A percentile compares a stretch with the other conserved stretches of the same genome.
Evolutionary conservation across 1,140 invertebrate genomes (phyloP).

Genomic region (Asobara japonica): DNA sequence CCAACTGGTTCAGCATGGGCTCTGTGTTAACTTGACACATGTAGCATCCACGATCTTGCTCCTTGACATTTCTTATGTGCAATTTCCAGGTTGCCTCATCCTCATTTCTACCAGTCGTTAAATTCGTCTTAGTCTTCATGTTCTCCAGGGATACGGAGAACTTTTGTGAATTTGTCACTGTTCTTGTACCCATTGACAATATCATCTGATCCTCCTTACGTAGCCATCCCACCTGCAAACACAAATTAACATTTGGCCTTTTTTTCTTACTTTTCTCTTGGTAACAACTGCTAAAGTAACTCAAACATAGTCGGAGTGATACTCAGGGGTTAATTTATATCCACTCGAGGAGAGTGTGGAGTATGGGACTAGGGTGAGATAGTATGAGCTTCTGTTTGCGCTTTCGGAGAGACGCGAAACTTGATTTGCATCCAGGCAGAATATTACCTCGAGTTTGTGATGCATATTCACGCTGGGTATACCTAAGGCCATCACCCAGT

Average conservation of each 20-base stretch:
- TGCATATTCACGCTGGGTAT: slow-evolving; percentile 35
- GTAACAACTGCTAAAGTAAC: neutral
- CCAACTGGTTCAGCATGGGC: slow-evolving; percentile 87
- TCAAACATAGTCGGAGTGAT: neutral
- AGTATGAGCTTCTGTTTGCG: slow-evolving; percentile 4
- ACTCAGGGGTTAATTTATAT: slow-evolving; percentile 5
- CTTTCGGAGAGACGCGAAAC: slow-evolving; percentile 24
- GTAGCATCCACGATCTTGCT: slow-evolving; percentile 73
- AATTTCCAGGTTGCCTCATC: slow-evolving; percentile 65
- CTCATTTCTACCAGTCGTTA: slow-evolving; percentile 46
- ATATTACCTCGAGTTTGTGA: slow-evolving; percentile 32
- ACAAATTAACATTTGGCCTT: slow-evolving; percentile 5
- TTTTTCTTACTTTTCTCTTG: neutral
- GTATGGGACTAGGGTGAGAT: neutral
- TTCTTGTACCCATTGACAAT: slow-evolving; percentile 68
- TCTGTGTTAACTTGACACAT: slow-evolving; percentile 91
- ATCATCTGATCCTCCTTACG: slow-evolving; percentile 70
- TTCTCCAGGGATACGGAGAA: slow-evolving; percentile 67
- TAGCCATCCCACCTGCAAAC: slow-evolving; percentile 70
- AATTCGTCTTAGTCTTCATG: slow-evolving; percentile 46
- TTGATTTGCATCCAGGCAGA: slow-evolving; percentile 37
- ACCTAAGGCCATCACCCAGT: slow-evolving; percentile 36
- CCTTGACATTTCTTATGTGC: slow-evolving; percentile 66
- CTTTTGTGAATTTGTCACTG: slow-evolving; percentile 69
- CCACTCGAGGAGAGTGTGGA: neutral